Conservation (phyloP, 2,888 invertebrate species). For the Campoletis raptor region DNA sequence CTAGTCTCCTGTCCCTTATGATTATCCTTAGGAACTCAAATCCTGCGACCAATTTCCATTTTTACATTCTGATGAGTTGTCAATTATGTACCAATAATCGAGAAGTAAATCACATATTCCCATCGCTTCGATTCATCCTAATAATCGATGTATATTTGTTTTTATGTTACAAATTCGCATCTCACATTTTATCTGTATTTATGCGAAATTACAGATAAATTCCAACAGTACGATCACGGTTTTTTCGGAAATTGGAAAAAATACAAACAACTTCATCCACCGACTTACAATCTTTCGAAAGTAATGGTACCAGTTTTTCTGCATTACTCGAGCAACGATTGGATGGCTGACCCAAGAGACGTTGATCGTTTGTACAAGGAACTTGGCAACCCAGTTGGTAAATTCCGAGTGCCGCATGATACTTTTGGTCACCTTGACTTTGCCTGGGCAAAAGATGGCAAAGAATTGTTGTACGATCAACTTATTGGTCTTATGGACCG, state of each 20-base stretch:
- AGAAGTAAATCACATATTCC: too few species aligned
- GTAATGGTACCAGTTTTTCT: slow-evolving; percentile 88
- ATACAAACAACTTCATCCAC: slow-evolving; percentile 87
- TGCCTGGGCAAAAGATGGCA: slow-evolving; percentile 67
- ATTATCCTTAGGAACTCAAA: too few species aligned
- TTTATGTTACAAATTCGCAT: not conserved
- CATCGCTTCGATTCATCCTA: not conserved
- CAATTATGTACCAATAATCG: too few species aligned
- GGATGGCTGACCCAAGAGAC: slow-evolving; percentile 87
- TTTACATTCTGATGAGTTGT: too few species aligned
- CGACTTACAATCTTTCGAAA: slow-evolving; percentile 87
- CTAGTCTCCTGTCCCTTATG: not conserved
- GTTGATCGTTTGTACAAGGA: slow-evolving; percentile 85
- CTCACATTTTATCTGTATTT: not conserved
- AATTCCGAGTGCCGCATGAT: slow-evolving; percentile 77
- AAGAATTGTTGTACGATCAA: slow-evolving; percentile 66
- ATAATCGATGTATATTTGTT: not conserved
- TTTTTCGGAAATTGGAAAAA: slow-evolving; percentile 85
- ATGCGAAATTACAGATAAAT: slow-evolving; percentile 74
- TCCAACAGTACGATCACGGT: slow-evolving; percentile 86
- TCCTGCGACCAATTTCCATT: too few species aligned
- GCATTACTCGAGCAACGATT: slow-evolving; percentile 89
- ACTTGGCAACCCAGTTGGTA: slow-evolving; percentile 86
- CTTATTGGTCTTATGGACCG: slow-evolving; percentile 52
- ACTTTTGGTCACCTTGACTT: slow-evolving; percentile 74